A percentile compares a stretch with the other conserved stretches of the same genome.
phyloP scores from a whole-genome alignment of 2,113 vertebrate genomes.

The Etheostoma spectabile region DNA sequence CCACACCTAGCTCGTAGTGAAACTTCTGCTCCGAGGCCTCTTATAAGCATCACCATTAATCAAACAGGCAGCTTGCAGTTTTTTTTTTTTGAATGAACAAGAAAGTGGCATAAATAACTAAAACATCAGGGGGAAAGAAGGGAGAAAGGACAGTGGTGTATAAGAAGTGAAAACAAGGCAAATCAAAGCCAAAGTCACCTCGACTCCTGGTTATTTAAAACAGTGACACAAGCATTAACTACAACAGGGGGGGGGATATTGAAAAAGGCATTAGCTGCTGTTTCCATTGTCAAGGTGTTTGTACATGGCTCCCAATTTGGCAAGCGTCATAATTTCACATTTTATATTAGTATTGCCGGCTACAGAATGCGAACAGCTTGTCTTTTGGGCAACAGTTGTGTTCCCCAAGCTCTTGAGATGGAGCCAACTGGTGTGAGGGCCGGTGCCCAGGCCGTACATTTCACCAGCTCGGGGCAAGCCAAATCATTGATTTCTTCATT shows the following conservation, averaged over 20 bases:
- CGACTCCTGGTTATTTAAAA: slow-evolving; percentile 68
- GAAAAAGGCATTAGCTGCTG: slow-evolving; percentile 39
- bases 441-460: not conserved
- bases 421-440: slow-evolving; percentile 36
- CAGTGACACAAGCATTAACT: slow-evolving; percentile 45
- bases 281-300: slow-evolving; percentile 63
- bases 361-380: slow-evolving; percentile 45
- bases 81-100: slow-evolving; percentile 35
- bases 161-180: slow-evolving; percentile 34
- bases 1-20: slow-evolving; percentile 61
- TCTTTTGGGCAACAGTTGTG: slow-evolving; percentile 40
- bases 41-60: slow-evolving; percentile 73
- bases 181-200: slow-evolving; percentile 76
- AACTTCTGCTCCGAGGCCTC: slow-evolving; percentile 55
- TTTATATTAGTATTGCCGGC: slow-evolving; percentile 23
- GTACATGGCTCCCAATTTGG: slow-evolving; percentile 45
- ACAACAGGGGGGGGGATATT: slow-evolving; percentile 57
- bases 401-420: slow-evolving; percentile 40
- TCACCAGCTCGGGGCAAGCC: slow-evolving; percentile 12
- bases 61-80: slow-evolving; percentile 65
- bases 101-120: slow-evolving; percentile 76
- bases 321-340: slow-evolving; percentile 34
- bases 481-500: slow-evolving; percentile 45
- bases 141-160: slow-evolving; percentile 27
- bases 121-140: slow-evolving; percentile 53